phyloP scores from a whole-genome alignment of 2,888 invertebrate species.

The Sphecodes monilicornis region DNA sequence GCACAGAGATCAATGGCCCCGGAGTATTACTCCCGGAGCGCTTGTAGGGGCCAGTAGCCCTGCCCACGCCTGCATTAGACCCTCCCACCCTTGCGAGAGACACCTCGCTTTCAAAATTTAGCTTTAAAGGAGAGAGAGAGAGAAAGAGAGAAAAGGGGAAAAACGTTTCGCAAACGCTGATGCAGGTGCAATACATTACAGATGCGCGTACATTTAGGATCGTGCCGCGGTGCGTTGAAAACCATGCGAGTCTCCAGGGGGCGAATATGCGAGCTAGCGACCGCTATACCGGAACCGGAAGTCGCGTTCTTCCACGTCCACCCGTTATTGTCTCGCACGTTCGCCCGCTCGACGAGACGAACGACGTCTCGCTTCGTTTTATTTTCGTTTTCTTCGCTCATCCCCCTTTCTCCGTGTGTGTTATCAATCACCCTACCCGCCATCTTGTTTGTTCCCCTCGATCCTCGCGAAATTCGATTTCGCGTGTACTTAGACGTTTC shows the following conservation, averaged over 20 bases:
- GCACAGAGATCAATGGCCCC: not conserved
- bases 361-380: not conserved
- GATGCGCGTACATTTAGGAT: conserved; percentile 72
- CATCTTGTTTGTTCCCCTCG: not conserved
- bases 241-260: conserved; percentile 30
- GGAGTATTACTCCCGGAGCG: not conserved
- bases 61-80: not conserved
- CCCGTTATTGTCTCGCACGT: not conserved
- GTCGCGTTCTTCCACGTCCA: not conserved
- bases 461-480: conserved; percentile 2
- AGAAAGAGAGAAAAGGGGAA: not conserved
- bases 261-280: not conserved
- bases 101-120: conserved; percentile 74
- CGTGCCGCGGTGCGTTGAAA: conserved; percentile 69
- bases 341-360: not conserved
- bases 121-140: conserved; percentile 61
- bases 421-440: not conserved
- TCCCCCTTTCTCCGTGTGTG: not conserved
- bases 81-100: conserved; percentile 11
- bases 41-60: not conserved
- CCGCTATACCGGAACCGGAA: not conserved
- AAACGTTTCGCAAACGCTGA: conserved; percentile 61
- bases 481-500: conserved; percentile 52
- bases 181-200: conserved; percentile 75
- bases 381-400: not conserved